A percentile compares a stretch with the other conserved stretches of the same genome.
These are phyloP conservation scores for Chrysopa pallens DNA, from an alignment of 1,140 invertebrate genomes.

Conservation along the genomic window DNA sequence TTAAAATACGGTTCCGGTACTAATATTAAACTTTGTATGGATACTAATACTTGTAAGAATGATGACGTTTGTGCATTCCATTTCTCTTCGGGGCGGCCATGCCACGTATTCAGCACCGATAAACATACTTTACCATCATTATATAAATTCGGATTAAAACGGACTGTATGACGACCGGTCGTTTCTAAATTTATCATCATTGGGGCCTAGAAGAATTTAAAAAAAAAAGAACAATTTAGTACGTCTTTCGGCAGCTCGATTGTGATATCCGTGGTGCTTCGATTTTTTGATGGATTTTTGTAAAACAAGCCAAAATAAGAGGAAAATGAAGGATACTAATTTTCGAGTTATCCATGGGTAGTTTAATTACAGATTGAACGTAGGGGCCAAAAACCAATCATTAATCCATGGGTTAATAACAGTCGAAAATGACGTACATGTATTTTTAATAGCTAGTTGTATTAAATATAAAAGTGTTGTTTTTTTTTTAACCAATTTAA, in stretches of 20 bases:
- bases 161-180: constrained; percentile 79
- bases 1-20: constrained; percentile 97
- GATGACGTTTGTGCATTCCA: constrained; percentile 96
- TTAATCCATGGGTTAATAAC: too few relatives aligned
- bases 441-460: too few relatives aligned
- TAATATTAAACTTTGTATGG: constrained; percentile 89
- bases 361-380: too few relatives aligned
- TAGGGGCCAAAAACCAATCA: too few relatives aligned
- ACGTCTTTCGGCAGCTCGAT: background rate
- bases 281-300: too few relatives aligned
- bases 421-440: too few relatives aligned
- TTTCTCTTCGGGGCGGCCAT: constrained; percentile 94
- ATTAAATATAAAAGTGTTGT: too few relatives aligned
- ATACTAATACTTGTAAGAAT: constrained; percentile 89
- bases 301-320: too few relatives aligned
- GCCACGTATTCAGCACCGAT: constrained; percentile 93
- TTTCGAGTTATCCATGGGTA: constrained; percentile 14
- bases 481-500: too few relatives aligned
- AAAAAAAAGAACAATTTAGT: background rate
- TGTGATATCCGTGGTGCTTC: too few relatives aligned
- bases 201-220: constrained; percentile 22
- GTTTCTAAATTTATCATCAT: constrained; percentile 88
- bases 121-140: constrained; percentile 95
- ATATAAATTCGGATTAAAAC: constrained; percentile 96
- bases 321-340: too few relatives aligned